phyloP scores from a whole-genome alignment of 2,797 vertebrate genomes.

The Premnoplex brunnescens region DNA sequence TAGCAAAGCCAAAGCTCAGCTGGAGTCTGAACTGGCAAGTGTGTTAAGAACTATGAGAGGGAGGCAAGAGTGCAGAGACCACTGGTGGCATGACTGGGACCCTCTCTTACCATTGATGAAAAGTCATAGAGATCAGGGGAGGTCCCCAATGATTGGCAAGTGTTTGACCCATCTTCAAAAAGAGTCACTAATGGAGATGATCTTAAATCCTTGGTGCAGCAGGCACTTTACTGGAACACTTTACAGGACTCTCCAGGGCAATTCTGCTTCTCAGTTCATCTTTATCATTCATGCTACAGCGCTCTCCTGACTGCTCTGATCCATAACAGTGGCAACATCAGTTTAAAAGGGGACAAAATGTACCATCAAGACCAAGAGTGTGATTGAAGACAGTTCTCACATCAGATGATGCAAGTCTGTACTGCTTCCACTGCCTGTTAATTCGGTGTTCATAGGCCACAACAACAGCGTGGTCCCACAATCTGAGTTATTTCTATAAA shows the following conservation, averaged over 20 bases:
- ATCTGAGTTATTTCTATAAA: slow-evolving; percentile 35
- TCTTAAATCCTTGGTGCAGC: background rate
- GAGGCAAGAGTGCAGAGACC: background rate
- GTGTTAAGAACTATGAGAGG: too few relatives aligned
- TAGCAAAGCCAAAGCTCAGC: too few relatives aligned
- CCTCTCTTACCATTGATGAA: background rate
- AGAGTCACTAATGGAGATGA: background rate
- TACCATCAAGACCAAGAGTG: background rate
- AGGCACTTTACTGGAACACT: background rate
- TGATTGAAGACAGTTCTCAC: background rate
- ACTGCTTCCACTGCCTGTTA: background rate
- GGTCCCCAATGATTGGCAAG: background rate
- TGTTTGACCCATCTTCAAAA: background rate
- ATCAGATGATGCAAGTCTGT: background rate
- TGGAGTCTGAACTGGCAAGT: too few relatives aligned
- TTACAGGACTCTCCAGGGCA: background rate
- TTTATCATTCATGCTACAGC: background rate
- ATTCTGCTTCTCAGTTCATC: background rate
- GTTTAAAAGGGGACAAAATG: background rate
- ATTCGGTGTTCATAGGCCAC: background rate
- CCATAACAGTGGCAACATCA: background rate
- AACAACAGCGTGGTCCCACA: background rate
- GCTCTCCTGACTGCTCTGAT: background rate
- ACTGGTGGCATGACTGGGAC: background rate
- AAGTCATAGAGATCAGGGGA: background rate